These are phyloP conservation scores for Osmerus mordax DNA, from an alignment of 2,113 vertebrate species.

Conservation along the genomic window DNA sequence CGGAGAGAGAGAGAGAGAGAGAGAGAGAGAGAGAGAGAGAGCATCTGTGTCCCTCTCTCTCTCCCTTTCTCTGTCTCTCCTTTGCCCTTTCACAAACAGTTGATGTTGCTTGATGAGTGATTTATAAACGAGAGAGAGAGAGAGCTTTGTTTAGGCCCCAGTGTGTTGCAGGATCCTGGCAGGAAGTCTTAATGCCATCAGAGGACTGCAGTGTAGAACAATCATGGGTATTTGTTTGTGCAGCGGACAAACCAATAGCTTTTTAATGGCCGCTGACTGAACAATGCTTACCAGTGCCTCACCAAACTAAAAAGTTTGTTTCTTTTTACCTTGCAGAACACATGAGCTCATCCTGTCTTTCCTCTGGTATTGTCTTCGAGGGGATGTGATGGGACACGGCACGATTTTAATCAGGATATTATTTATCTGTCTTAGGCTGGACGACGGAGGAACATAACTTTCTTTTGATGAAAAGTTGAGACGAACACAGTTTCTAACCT, in stretches of 20 bases:
- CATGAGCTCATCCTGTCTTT: conserved; percentile 55
- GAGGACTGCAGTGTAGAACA: conserved; percentile 68
- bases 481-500: conserved; percentile 11
- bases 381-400: conserved; percentile 8
- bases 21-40: too few species aligned
- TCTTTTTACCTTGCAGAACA: conserved; percentile 68
- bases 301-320: conserved; percentile 54
- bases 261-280: conserved; percentile 72
- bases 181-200: conserved; percentile 69
- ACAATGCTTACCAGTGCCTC: conserved; percentile 53
- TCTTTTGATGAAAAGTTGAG: background rate
- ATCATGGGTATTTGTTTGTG: conserved; percentile 75
- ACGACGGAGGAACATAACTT: too few species aligned
- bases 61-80: conserved; percentile 41
- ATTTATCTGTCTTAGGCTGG: too few species aligned
- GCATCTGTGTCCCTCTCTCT: background rate
- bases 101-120: conserved; percentile 57
- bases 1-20: too few species aligned
- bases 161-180: conserved; percentile 51
- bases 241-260: conserved; percentile 63
- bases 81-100: conserved; percentile 63
- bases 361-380: background rate
- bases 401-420: background rate
- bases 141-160: background rate
- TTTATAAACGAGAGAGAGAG: conserved; percentile 15